A percentile compares a stretch with the other conserved stretches of the same genome.
Evolutionary conservation across 2,888 invertebrate genomes (phyloP).

Genomic region (Drosophila vallismaia): DNA sequence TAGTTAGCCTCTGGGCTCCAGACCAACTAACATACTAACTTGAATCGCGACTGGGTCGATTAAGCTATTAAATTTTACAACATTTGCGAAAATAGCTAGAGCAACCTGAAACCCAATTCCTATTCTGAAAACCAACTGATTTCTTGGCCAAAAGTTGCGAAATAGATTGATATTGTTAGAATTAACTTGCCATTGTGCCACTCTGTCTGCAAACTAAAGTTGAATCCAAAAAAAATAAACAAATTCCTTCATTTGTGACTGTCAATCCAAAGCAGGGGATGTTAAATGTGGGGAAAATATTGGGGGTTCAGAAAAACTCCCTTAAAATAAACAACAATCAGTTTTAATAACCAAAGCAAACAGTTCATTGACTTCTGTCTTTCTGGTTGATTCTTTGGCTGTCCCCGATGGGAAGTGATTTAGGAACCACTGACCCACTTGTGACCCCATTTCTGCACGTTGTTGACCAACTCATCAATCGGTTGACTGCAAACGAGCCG

Average conservation of each 20-base stretch:
- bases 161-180: neutral
- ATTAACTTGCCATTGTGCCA: conserved; percentile 22
- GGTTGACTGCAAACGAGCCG: conserved; percentile 18
- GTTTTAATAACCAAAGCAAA: neutral
- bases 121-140: no score
- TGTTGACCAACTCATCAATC: conserved; percentile 47
- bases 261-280: neutral
- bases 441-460: conserved; percentile 14
- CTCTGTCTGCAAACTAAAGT: neutral
- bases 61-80: conserved; percentile 18
- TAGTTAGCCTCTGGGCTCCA: conserved; percentile 21
- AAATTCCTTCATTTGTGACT: neutral
- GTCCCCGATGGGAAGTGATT: conserved; percentile 51
- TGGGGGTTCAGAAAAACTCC: neutral
- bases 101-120: no score
- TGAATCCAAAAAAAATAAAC: neutral
- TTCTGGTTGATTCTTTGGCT: conserved; percentile 19
- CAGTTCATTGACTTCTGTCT: conserved; percentile 22
- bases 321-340: neutral
- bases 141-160: neutral
- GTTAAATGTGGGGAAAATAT: neutral
- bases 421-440: conserved; percentile 37
- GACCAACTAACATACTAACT: conserved; percentile 4
- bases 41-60: conserved; percentile 9
- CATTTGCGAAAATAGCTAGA: neutral